Percentiles rank a stretch among this genome's conserved stretches.
These are phyloP conservation scores for Symphodus melops DNA, from an alignment of 2,113 vertebrate genomes.

Conservation along the genomic window DNA sequence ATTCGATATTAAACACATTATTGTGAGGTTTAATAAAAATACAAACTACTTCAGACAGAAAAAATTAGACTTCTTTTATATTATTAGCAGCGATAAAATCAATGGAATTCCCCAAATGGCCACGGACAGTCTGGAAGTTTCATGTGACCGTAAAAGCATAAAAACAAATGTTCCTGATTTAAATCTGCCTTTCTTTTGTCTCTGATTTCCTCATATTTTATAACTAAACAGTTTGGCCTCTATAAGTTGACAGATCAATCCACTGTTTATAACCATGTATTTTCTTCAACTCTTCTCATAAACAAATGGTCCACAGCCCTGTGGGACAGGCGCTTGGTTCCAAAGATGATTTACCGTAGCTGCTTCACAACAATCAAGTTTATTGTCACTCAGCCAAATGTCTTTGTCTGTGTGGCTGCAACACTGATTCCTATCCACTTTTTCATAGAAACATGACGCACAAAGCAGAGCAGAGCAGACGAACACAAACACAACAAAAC, in stretches of 20 bases:
- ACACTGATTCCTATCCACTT: background rate
- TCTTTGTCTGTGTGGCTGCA: background rate
- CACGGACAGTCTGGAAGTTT: too few species aligned
- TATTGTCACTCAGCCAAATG: conserved; percentile 12
- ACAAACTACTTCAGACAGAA: too few species aligned
- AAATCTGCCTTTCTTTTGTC: too few species aligned
- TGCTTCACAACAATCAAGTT: background rate
- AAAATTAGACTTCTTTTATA: too few species aligned
- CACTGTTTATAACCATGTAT: background rate
- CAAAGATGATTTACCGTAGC: background rate
- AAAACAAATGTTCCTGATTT: too few species aligned
- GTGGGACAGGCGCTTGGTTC: background rate
- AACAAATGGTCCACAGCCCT: background rate
- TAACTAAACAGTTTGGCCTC: background rate
- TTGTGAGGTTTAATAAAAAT: too few species aligned
- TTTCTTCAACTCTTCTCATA: background rate
- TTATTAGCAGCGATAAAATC: too few species aligned
- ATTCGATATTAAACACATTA: too few species aligned
- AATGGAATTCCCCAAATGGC: too few species aligned
- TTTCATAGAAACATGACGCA: background rate
- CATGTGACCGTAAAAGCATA: too few species aligned
- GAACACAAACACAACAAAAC: background rate
- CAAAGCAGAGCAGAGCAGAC: background rate
- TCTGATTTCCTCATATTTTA: background rate
- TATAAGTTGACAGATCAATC: background rate